A percentile compares a stretch with the other conserved stretches of the same genome.
Conservation (phyloP, 2,113 vertebrate species). For the Podocnemis expansa region DNA sequence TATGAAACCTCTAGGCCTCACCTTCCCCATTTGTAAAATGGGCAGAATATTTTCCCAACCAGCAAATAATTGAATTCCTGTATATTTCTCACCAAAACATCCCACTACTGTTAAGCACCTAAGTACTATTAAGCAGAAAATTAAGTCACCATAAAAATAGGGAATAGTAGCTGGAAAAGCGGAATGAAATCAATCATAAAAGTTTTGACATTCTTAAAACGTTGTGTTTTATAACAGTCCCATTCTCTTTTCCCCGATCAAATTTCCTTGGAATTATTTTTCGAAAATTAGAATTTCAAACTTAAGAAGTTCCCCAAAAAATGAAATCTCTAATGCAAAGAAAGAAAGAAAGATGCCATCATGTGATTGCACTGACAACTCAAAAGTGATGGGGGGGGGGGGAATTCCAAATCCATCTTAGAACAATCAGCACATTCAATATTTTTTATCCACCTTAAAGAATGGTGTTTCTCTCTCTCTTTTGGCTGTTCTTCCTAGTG, state of each 20-base stretch:
- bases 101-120: neutral
- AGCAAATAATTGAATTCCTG: neutral
- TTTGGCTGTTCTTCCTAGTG: fast-evolving
- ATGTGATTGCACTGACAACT: no score
- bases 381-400: neutral
- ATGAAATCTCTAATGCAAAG: neutral
- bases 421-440: fast-evolving
- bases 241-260: neutral
- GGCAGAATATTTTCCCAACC: neutral
- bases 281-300: neutral
- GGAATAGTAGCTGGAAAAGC: neutral
- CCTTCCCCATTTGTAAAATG: neutral
- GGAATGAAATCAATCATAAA: neutral
- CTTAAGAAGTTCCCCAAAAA: neutral
- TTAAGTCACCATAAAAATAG: neutral
- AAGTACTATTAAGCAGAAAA: neutral
- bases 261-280: neutral
- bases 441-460: neutral
- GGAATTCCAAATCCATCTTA: fast-evolving
- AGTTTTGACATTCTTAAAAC: neutral
- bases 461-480: fast-evolving
- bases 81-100: neutral
- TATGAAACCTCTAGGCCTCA: neutral
- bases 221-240: neutral
- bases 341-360: no score